A percentile compares a stretch with the other conserved stretches of the same genome.
phyloP scores from a whole-genome alignment of 2,113 vertebrate genomes.

The Ovibos moschatus region DNA sequence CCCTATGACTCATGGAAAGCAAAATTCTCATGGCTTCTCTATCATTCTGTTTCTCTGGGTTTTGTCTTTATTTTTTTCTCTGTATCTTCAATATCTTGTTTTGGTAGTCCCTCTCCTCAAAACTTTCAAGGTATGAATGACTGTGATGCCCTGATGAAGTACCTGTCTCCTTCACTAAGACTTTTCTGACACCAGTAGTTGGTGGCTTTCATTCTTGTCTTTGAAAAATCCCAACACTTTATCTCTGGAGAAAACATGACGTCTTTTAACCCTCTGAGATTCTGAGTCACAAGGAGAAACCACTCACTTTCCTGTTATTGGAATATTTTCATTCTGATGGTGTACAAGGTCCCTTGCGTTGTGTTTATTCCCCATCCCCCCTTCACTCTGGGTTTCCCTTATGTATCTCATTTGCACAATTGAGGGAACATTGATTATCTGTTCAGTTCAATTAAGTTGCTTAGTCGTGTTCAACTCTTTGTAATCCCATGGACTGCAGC shows the following conservation, averaged over 20 bases:
- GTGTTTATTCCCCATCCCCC: fast-evolving
- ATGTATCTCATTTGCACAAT: not conserved
- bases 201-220: not conserved
- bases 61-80: not conserved
- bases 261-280: not conserved
- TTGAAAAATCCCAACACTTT: not conserved
- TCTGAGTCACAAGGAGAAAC: not conserved
- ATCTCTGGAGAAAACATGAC: not conserved
- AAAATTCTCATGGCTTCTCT: not conserved
- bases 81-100: not conserved
- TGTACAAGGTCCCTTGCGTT: not conserved
- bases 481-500: not conserved
- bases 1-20: not conserved
- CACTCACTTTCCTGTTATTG: not conserved
- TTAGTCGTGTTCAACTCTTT: fast-evolving
- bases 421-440: not conserved
- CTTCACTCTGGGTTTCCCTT: not conserved
- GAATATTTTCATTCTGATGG: not conserved
- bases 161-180: not conserved
- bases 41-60: not conserved
- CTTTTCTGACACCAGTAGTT: not conserved
- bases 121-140: not conserved
- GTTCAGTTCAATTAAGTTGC: not conserved
- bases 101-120: not conserved
- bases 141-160: not conserved